These are phyloP conservation scores for Argentina silus DNA, from an alignment of 2,797 vertebrate species.

Conservation along the genomic window DNA sequence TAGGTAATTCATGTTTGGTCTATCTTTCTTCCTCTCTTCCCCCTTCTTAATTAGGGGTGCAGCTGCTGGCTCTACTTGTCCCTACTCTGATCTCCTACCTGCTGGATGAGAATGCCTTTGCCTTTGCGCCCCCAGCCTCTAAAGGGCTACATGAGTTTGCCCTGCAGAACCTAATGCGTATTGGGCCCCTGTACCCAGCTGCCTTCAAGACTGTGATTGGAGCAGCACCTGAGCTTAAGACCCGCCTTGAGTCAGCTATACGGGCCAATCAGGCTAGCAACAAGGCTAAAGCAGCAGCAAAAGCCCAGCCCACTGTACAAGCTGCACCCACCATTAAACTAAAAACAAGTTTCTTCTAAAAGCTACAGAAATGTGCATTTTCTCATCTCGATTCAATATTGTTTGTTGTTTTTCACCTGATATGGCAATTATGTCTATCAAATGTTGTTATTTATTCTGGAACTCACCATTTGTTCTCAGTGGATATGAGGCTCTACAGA, in stretches of 20 bases:
- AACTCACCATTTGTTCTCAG: slow-evolving; percentile 35
- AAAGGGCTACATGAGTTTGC: slow-evolving; percentile 94
- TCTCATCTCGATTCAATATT: slow-evolving; percentile 25
- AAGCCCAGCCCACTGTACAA: slow-evolving; percentile 86
- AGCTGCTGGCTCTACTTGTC: slow-evolving; percentile 93
- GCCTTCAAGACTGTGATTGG: slow-evolving; percentile 97
- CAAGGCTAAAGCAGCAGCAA: slow-evolving; percentile 90
- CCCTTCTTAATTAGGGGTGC: slow-evolving; percentile 80
- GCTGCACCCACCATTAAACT: slow-evolving; percentile 98
- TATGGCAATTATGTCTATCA: neutral
- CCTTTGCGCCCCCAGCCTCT: slow-evolving; percentile 83
- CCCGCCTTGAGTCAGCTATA: slow-evolving; percentile 91
- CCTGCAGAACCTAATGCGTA: slow-evolving; percentile 96
- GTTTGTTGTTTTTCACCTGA: slow-evolving; percentile 21
- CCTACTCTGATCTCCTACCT: slow-evolving; percentile 96
- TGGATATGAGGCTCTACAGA: slow-evolving; percentile 20
- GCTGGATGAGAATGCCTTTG: slow-evolving; percentile 90
- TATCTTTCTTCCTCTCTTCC: neutral
- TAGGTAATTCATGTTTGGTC: neutral
- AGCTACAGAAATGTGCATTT: slow-evolving; percentile 22
- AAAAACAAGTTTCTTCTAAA: slow-evolving; percentile 97
- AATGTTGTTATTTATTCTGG: slow-evolving; percentile 48
- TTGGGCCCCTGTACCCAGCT: slow-evolving; percentile 94
- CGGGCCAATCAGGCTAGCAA: slow-evolving; percentile 92
- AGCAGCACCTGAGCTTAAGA: slow-evolving; percentile 95